Percentiles rank a stretch among this genome's conserved stretches.
These are phyloP conservation scores for Lucifuga dentata DNA, from an alignment of 2,113 vertebrate genomes.

Conservation along the genomic window DNA sequence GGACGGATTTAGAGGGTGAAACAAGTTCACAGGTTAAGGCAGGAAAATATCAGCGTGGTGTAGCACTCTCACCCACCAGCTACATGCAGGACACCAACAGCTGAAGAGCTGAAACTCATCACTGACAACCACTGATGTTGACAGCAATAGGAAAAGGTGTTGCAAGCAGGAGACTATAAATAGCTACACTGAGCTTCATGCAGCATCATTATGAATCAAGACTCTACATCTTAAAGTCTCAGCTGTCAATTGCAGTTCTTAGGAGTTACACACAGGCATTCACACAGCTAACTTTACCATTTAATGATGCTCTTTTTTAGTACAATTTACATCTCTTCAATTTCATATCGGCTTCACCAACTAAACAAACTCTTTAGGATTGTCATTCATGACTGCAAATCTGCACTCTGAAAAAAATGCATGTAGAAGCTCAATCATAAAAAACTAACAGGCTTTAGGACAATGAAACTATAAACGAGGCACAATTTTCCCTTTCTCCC, in stretches of 20 bases:
- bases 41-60: slow-evolving; percentile 3
- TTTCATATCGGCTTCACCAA: too few relatives aligned
- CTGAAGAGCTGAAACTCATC: slow-evolving; percentile 54
- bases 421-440: too few relatives aligned
- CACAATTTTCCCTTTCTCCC: too few relatives aligned
- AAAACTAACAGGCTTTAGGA: too few relatives aligned
- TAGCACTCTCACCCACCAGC: slow-evolving; percentile 34
- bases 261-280: too few relatives aligned
- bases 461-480: too few relatives aligned
- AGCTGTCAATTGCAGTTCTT: neutral
- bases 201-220: neutral
- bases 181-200: slow-evolving; percentile 43
- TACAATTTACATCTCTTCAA: too few relatives aligned
- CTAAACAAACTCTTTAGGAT: too few relatives aligned
- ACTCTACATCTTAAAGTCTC: slow-evolving; percentile 3
- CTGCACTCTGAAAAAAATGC: too few relatives aligned
- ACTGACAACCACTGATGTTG: slow-evolving; percentile 57
- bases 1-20: slow-evolving; percentile 11
- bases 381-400: too few relatives aligned
- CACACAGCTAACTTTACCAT: too few relatives aligned
- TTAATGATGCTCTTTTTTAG: too few relatives aligned
- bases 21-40: slow-evolving; percentile 25
- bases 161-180: slow-evolving; percentile 49
- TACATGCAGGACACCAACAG: slow-evolving; percentile 45
- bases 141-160: slow-evolving; percentile 47